Conservation (phyloP, 2,113 vertebrate species). For the Atherinomorus stipes region DNA sequence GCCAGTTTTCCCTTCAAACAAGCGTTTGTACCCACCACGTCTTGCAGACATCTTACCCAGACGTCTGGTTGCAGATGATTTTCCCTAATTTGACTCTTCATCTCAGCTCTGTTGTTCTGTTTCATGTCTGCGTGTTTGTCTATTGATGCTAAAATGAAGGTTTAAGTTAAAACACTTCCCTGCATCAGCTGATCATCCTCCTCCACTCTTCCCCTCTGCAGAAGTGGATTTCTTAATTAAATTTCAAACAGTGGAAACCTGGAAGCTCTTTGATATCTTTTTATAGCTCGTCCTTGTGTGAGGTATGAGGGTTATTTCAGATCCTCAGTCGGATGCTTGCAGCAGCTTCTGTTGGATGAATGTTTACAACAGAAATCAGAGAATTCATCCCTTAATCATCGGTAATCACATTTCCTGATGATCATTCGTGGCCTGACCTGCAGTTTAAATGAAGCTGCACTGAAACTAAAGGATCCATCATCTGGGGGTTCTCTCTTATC, state of each 20-base stretch:
- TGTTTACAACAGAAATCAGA: background rate
- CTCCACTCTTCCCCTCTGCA: background rate
- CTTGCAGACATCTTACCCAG: no score
- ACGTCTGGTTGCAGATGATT: no score
- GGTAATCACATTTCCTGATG: background rate
- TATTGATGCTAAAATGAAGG: no score
- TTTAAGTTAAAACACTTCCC: no score
- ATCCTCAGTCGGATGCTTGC: background rate
- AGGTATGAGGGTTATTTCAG: background rate
- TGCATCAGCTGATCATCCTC: no score
- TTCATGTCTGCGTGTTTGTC: no score
- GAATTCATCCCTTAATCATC: background rate
- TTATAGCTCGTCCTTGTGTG: background rate
- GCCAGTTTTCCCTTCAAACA: no score
- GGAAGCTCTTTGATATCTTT: background rate
- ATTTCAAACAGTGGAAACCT: background rate
- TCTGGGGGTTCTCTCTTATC: no score
- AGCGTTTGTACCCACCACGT: no score
- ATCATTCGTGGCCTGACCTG: background rate
- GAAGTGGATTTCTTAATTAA: background rate
- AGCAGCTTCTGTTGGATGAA: background rate
- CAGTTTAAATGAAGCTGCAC: background rate
- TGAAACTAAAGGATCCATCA: background rate
- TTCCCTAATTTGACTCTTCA: no score
- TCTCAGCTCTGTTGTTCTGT: no score